Evolutionary conservation across 2,888 invertebrate genomes (phyloP), one percentile per base, ranked within the genome.

Genomic region (Drosophila affinis): DNA sequence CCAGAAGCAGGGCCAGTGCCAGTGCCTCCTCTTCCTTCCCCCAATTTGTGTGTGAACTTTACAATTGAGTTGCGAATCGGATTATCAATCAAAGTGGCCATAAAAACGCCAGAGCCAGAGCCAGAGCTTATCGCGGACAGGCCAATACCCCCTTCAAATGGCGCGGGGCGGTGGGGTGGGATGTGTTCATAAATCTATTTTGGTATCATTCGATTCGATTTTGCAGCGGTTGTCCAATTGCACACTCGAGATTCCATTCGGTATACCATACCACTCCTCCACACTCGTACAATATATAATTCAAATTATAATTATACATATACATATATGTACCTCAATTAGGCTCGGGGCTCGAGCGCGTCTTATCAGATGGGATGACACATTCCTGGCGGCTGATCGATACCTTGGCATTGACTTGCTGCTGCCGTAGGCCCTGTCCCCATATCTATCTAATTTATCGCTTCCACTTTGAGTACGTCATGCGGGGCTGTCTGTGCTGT

Each of bases 171-270:
- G 24, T 5, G 24, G 12, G 34, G 10, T 21, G 29, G 29, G 44
- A 56, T 73, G 68, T 57, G 61, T 52, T 74, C 73, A 74, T 75
- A 74, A 75, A 75, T 75, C 75, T 75, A 74, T 75, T 75, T 75
- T 62, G 18, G 47, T 17, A 51, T 29, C 29, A 45, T 44, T 59
- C 74, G 64, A 45, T 44, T 55, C 74, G 64, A 59, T 53, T 65
- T 64, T 56, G 47, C 53, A 52, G 54, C 52, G 56, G 7, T 29
- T 52, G 24, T 51, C 52, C 47, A 62, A 58, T 62, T 58, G 57
- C 32, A 55, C 45, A 61, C 74, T 58, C 53, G n/a, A 75, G 55
- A 68, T 57, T 53, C 62, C 44, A 32, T 18, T 32, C n/a, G 54
- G 48, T 24, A 18, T 12, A 61, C 39, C 39, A 2, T n/a, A 7